phyloP scores from a whole-genome alignment of 2,888 invertebrate species.

The Amphiduros pacificus region DNA sequence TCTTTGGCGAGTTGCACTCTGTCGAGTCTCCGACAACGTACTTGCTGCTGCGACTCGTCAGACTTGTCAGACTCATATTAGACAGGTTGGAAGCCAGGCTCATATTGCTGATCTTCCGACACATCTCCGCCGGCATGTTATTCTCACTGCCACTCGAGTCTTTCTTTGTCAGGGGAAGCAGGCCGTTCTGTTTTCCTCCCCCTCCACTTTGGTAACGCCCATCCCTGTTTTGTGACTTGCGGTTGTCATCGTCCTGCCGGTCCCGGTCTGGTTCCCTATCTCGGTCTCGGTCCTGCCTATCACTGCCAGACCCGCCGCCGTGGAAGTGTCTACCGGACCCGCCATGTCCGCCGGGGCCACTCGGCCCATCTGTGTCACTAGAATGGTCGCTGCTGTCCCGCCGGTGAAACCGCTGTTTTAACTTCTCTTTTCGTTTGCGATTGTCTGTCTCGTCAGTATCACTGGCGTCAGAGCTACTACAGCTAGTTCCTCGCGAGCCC shows the following conservation, averaged over 20 bases:
- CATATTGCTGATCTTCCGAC: slow-evolving; percentile 31
- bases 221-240: background rate
- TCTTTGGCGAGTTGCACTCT: slow-evolving; percentile 1
- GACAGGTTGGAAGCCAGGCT: slow-evolving; percentile 38
- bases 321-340: background rate
- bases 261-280: background rate
- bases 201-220: slow-evolving; percentile 2
- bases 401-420: slow-evolving; percentile 39
- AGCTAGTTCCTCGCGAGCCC: slow-evolving; percentile 71
- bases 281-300: background rate
- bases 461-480: slow-evolving; percentile 92
- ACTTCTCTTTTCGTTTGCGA: slow-evolving; percentile 48
- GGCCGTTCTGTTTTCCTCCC: background rate
- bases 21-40: slow-evolving; percentile 36
- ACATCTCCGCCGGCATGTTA: slow-evolving; percentile 4
- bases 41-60: slow-evolving; percentile 37
- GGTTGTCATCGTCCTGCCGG: slow-evolving; percentile 2
- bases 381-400: slow-evolving; percentile 57
- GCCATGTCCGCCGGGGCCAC: slow-evolving; percentile 6
- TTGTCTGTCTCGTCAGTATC: slow-evolving; percentile 68
- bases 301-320: background rate
- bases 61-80: slow-evolving; percentile 36
- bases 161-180: background rate
- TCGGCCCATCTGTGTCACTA: slow-evolving; percentile 56
- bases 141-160: background rate